These are phyloP conservation scores for Alosa sapidissima DNA, from an alignment of 2,797 vertebrate genomes.

Conservation along the genomic window DNA sequence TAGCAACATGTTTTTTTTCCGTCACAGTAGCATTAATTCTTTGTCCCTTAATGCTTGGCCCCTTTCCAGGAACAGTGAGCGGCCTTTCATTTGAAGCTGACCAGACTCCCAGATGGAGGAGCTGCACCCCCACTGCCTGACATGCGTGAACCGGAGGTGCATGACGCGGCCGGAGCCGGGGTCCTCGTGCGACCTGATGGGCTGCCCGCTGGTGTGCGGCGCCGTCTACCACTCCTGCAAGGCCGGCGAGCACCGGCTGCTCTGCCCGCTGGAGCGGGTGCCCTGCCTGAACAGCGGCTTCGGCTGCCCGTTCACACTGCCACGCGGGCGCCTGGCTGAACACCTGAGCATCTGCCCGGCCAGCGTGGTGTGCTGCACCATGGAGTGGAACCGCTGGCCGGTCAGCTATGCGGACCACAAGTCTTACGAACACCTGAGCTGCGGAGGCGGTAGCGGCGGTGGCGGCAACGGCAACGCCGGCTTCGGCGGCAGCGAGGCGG, in stretches of 20 bases:
- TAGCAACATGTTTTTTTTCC: neutral
- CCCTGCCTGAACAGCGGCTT: constrained; percentile 92
- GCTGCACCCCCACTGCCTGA: constrained; percentile 90
- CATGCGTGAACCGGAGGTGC: constrained; percentile 95
- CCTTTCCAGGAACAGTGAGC: neutral
- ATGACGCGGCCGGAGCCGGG: constrained; percentile 90
- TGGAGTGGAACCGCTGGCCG: constrained; percentile 99
- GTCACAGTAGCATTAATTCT: neutral
- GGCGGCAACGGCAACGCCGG: neutral
- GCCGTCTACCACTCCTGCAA: constrained; percentile 96
- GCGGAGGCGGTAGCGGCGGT: neutral
- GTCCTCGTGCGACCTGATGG: constrained; percentile 89
- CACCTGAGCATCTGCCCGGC: constrained; percentile 93
- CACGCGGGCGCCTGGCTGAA: constrained; percentile 88
- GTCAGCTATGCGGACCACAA: constrained; percentile 96
- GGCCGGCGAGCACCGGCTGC: constrained; percentile 86
- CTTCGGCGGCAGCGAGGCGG: constrained; percentile 81
- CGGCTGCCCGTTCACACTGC: constrained; percentile 90
- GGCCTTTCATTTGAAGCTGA: neutral
- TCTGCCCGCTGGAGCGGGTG: constrained; percentile 92
- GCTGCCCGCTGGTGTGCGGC: constrained; percentile 92
- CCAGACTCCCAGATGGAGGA: constrained; percentile 77
- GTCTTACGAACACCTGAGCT: constrained; percentile 93
- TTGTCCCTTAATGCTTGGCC: neutral
- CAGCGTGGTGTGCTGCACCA: constrained; percentile 97